Evolutionary conservation across 2,797 vertebrate genomes (phyloP).

Genomic region (Pampus argenteus): DNA sequence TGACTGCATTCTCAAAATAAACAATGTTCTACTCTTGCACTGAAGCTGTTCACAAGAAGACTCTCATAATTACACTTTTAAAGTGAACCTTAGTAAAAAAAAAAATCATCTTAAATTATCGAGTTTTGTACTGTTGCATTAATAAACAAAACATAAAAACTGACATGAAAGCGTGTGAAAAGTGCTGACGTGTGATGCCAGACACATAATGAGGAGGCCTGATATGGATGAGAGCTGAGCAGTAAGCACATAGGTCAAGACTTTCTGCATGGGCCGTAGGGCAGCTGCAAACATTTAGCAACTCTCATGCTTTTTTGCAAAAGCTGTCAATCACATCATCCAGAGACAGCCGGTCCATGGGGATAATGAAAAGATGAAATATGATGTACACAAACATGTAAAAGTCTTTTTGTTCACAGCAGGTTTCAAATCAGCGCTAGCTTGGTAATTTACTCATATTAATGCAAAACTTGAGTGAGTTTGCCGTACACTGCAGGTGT

Average conservation of each 20-base stretch:
- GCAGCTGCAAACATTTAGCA: conserved; percentile 84
- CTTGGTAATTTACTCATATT: background rate
- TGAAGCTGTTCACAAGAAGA: background rate
- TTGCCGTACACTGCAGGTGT: background rate
- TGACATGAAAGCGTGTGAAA: conserved; percentile 35
- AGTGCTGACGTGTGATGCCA: conserved; percentile 47
- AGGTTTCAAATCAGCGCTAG: conserved; percentile 20
- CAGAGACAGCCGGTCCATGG: conserved; percentile 41
- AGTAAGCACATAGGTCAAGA: conserved; percentile 61
- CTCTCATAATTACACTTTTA: background rate
- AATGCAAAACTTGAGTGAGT: background rate
- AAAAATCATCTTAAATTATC: background rate
- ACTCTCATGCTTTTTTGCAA: conserved; percentile 61
- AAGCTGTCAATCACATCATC: conserved; percentile 64
- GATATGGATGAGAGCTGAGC: conserved; percentile 63
- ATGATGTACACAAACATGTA: conserved; percentile 21
- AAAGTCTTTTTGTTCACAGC: background rate
- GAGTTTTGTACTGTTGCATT: background rate
- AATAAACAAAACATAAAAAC: conserved; percentile 25
- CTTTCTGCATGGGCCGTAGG: conserved; percentile 67
- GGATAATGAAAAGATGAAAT: conserved; percentile 66
- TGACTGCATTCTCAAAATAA: conserved; percentile 10
- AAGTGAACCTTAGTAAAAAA: background rate
- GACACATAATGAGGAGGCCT: conserved; percentile 46
- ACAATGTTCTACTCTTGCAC: conserved; percentile 4